A percentile compares a stretch with the other conserved stretches of the same genome.
These are phyloP conservation scores for Tinea trinotella DNA, from an alignment of 2,888 invertebrate genomes.

Conservation along the genomic window DNA sequence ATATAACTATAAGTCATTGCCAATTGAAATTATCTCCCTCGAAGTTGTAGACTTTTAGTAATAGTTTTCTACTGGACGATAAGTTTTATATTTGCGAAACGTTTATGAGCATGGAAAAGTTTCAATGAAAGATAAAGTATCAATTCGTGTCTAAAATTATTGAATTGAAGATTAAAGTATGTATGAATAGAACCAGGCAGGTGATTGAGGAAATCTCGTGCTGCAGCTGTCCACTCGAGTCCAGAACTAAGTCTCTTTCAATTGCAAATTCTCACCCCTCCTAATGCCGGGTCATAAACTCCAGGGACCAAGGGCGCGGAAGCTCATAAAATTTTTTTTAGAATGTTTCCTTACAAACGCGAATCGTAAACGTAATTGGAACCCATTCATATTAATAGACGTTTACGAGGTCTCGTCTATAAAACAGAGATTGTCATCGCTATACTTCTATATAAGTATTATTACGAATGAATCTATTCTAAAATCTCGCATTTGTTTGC, in stretches of 20 bases:
- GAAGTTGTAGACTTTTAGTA: too few species aligned
- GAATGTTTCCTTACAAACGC: conserved; percentile 64
- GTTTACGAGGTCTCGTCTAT: conserved; percentile 65
- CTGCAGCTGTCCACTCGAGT: conserved; percentile 47
- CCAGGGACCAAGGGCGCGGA: conserved; percentile 50
- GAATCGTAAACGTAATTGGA: conserved; percentile 72
- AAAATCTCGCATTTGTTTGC: conserved; percentile 10
- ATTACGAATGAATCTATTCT: neutral
- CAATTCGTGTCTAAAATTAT: neutral
- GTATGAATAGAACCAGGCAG: conserved; percentile 27
- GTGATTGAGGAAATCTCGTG: conserved; percentile 35
- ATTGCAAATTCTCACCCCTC: conserved; percentile 37
- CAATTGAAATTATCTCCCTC: too few species aligned
- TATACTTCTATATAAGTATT: conserved; percentile 49
- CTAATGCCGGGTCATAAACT: conserved; percentile 36
- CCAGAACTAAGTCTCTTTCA: conserved; percentile 30
- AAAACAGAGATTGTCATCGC: conserved; percentile 70
- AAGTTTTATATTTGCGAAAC: too few species aligned
- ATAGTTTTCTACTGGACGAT: too few species aligned
- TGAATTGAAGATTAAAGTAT: neutral
- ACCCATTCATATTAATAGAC: conserved; percentile 73
- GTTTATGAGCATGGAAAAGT: too few species aligned
- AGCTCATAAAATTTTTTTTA: conserved; percentile 68
- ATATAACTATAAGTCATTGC: too few species aligned
- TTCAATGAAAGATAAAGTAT: too few species aligned